Evolutionary conservation across 2,113 vertebrate species (phyloP), one percentile per base, ranked within the genome.

Genomic region (Electrona antarctica): DNA sequence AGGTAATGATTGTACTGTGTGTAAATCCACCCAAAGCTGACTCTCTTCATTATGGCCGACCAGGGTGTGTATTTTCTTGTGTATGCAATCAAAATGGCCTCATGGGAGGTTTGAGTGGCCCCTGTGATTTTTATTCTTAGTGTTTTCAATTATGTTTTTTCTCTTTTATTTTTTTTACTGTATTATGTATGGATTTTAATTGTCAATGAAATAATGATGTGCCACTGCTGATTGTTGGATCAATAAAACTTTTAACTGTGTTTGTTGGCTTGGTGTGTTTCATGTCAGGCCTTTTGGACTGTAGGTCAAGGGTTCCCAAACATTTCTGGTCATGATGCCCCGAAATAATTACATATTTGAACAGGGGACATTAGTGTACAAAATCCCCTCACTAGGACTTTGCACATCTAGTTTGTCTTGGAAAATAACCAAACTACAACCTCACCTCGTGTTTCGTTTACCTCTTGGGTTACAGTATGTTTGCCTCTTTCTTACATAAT

Each of bases 201-300:
- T 72, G 21, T 57, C 7, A 7, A 13, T n/a, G 10, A 57, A 0
- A 28, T 28, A 6, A 1, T n/a, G 41, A 54, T 60, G 6, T 62
- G 1, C 11, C 70, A 15, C 1, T 71, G 33, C 60, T n/a, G 12
- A 12, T 28, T 77, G 14, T 28, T 78, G 46, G 70, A 73, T 82
- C 21, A 91, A 87, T 89, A 85, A 85, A 89, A 12, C 12, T 21
- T 67, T 62, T 45, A 29, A 74, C 52, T 69, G 6, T 72, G 60
- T 41, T 6, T 41, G 33, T 41, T 41, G 33, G 33, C 33, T 41
- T 41, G 33, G 2, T 41, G 33, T 41, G 33, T 41, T 41, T 41
- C 33, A 41, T 41, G 33, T 41, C 33, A 4, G 33, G 33, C 33
- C 33, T 41, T 41, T 41, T 41, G 33, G 5, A 41, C 33, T 41